Conservation (phyloP, 1,140 invertebrate species). For the Branchinecta lindahli region DNA sequence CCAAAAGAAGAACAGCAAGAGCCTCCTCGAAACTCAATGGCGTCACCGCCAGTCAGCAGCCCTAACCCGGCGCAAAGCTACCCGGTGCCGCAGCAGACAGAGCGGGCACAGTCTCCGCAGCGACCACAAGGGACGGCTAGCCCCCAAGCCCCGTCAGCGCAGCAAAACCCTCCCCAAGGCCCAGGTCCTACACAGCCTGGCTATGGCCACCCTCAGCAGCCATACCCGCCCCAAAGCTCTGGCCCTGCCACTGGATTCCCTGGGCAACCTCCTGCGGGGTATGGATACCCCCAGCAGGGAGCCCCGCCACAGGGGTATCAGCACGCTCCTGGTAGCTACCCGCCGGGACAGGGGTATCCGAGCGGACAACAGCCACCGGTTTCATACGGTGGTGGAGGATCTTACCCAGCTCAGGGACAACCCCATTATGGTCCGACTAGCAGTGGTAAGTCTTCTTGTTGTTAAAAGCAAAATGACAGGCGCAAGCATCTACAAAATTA, state of each 20-base stretch:
- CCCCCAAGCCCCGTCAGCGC: not conserved
- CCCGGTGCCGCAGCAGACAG: not conserved
- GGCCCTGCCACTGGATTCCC: not conserved
- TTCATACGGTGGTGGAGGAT: not conserved
- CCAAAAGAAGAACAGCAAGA: not conserved
- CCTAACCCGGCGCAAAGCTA: not conserved
- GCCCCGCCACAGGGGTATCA: not conserved
- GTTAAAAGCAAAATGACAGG: too few species aligned
- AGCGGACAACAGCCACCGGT: not conserved
- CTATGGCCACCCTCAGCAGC: not conserved
- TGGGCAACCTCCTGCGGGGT: not conserved
- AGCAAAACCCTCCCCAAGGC: not conserved
- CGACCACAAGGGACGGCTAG: not conserved
- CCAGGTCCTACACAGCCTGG: not conserved
- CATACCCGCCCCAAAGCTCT: not conserved
- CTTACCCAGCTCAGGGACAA: not conserved
- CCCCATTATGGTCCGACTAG: not conserved
- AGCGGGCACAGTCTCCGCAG: not conserved
- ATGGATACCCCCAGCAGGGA: not conserved
- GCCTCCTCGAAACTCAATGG: not conserved
- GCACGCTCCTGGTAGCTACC: not conserved
- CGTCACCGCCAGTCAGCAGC: not conserved
- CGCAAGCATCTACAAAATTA: too few species aligned
- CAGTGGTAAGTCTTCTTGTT: not conserved
- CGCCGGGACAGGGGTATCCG: not conserved